Evolutionary conservation across 1,140 invertebrate genomes (phyloP).

Genomic region (Papilio glaucus): DNA sequence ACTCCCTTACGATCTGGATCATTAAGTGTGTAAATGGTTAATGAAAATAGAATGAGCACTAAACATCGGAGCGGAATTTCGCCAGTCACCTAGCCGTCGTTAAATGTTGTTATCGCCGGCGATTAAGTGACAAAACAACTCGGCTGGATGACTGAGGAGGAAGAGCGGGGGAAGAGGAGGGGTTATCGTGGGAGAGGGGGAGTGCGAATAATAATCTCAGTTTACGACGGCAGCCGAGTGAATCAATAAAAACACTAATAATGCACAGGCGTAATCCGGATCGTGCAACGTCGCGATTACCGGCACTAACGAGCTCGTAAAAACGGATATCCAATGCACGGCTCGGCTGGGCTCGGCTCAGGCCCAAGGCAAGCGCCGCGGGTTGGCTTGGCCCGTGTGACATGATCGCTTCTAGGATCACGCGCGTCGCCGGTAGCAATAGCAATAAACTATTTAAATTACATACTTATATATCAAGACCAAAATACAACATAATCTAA

Average conservation of each 20-base stretch:
- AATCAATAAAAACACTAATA: constrained; percentile 84
- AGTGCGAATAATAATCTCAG: constrained; percentile 82
- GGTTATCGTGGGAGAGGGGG: constrained; percentile 49
- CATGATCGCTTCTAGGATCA: too few relatives aligned
- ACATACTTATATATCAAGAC: too few relatives aligned
- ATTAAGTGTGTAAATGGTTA: constrained; percentile 83
- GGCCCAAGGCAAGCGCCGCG: constrained; percentile 67
- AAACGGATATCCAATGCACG: constrained; percentile 75
- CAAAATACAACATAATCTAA: too few relatives aligned
- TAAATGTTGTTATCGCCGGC: constrained; percentile 80
- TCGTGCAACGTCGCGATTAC: constrained; percentile 79
- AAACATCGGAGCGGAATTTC: constrained; percentile 81
- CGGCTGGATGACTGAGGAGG: constrained; percentile 44
- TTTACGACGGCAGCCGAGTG: constrained; percentile 81
- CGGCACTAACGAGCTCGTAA: constrained; percentile 81
- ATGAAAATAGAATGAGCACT: constrained; percentile 83
- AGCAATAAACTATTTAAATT: too few relatives aligned
- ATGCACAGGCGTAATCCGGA: constrained; percentile 80
- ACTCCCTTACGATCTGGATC: constrained; percentile 77
- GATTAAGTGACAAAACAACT: constrained; percentile 82
- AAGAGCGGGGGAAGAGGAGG: constrained; percentile 42
- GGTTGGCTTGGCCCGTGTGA: too few relatives aligned
- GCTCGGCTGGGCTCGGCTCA: constrained; percentile 72
- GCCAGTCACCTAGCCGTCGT: constrained; percentile 82
- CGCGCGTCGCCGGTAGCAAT: too few relatives aligned